A percentile compares a stretch with the other conserved stretches of the same genome.
Conservation (phyloP, 2,888 invertebrate genomes). For the Julus scandinavius region DNA sequence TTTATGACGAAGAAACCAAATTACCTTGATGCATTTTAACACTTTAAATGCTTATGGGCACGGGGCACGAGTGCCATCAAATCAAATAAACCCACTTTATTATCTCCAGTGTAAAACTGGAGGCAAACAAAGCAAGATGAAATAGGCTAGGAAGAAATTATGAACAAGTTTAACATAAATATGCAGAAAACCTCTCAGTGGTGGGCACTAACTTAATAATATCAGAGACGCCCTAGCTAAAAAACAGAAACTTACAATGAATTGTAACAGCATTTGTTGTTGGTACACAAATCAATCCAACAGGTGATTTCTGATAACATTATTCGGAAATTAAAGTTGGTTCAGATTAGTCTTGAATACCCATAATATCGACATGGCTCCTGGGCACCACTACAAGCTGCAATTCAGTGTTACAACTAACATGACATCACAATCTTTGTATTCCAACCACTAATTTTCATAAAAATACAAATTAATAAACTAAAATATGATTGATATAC, state of each 20-base stretch:
- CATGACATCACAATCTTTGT: too few species aligned
- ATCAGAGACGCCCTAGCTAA: neutral
- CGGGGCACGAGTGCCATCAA: neutral
- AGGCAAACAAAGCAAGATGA: neutral
- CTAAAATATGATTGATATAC: too few species aligned
- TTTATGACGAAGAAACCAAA: constrained; percentile 33
- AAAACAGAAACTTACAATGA: neutral
- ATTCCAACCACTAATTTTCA: too few species aligned
- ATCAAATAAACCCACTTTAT: constrained; percentile 34
- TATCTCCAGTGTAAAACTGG: constrained; percentile 9
- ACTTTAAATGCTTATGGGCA: constrained; percentile 27
- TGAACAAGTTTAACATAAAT: neutral
- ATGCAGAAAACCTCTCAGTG: neutral
- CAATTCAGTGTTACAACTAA: too few species aligned
- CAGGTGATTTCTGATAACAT: too few species aligned
- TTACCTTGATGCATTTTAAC: constrained; percentile 47
- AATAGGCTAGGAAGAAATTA: constrained; percentile 15
- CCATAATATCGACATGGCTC: too few species aligned
- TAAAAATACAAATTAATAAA: too few species aligned
- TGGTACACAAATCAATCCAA: too few species aligned
- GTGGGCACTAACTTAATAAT: neutral
- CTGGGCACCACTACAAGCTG: too few species aligned
- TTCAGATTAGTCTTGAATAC: too few species aligned
- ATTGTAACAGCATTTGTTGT: neutral
- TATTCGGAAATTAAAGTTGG: too few species aligned